Evolutionary conservation across 2,797 vertebrate genomes (phyloP).

Genomic region (Malacoraja senta): DNA sequence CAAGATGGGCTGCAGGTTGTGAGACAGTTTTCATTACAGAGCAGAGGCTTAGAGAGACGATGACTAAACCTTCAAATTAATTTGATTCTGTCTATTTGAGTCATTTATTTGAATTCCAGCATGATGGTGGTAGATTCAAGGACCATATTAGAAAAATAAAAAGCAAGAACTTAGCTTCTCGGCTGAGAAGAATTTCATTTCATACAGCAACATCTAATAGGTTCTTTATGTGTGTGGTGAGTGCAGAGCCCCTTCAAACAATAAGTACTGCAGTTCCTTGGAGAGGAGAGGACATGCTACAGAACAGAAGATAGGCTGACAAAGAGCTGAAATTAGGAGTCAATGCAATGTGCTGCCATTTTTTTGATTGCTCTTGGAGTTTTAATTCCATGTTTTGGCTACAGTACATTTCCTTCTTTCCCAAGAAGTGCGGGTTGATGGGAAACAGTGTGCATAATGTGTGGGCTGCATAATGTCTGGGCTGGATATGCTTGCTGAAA

Average conservation of each 20-base stretch:
- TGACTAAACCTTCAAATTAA: background rate
- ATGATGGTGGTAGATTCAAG: background rate
- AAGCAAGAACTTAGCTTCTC: background rate
- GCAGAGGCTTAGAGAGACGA: background rate
- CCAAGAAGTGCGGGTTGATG: background rate
- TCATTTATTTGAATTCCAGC: background rate
- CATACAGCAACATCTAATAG: background rate
- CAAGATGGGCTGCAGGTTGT: too few relatives aligned
- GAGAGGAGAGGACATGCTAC: background rate
- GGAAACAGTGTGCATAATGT: background rate
- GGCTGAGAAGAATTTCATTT: background rate
- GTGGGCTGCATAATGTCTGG: too few relatives aligned
- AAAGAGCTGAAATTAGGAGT: background rate
- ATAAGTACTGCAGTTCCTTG: background rate
- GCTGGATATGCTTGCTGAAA: too few relatives aligned
- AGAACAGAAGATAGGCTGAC: background rate
- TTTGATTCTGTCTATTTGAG: background rate
- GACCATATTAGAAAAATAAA: background rate
- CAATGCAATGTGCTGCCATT: background rate
- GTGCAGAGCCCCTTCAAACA: background rate
- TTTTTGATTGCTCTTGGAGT: background rate
- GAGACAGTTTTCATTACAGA: background rate
- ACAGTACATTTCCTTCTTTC: background rate
- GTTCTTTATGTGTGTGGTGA: background rate
- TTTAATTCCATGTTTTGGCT: background rate